These are phyloP conservation scores for Fulica atra DNA, from an alignment of 2,113 vertebrate genomes.

Conservation along the genomic window DNA sequence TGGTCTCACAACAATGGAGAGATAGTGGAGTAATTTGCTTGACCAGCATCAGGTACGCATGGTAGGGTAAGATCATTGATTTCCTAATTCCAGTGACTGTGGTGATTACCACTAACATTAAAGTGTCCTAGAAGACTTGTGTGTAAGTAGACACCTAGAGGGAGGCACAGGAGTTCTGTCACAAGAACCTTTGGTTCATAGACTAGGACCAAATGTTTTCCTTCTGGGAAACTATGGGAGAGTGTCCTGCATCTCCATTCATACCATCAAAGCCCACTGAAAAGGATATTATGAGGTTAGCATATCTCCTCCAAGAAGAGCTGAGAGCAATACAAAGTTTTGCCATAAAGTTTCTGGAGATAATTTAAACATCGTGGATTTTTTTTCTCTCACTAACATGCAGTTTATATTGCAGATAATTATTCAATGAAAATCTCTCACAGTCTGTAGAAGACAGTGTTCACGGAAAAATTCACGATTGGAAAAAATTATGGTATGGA, in stretches of 20 bases:
- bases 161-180: background rate
- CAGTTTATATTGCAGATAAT: background rate
- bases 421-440: background rate
- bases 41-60: background rate
- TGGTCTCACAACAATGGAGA: background rate
- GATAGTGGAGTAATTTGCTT: background rate
- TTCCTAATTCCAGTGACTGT: background rate
- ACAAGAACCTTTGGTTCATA: background rate
- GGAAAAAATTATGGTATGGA: background rate
- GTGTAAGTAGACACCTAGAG: background rate
- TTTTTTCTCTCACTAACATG: background rate
- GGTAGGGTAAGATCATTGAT: background rate
- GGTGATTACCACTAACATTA: background rate
- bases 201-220: background rate
- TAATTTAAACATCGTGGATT: background rate
- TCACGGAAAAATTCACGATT: background rate
- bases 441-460: background rate
- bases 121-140: background rate
- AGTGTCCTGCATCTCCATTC: background rate
- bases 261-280: background rate
- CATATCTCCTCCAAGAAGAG: background rate
- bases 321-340: background rate
- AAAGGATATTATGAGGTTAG: background rate
- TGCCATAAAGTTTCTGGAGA: background rate
- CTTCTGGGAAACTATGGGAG: background rate